These are phyloP conservation scores for Eupithecia vulgata DNA, from an alignment of 2,888 invertebrate genomes.

Conservation along the genomic window DNA sequence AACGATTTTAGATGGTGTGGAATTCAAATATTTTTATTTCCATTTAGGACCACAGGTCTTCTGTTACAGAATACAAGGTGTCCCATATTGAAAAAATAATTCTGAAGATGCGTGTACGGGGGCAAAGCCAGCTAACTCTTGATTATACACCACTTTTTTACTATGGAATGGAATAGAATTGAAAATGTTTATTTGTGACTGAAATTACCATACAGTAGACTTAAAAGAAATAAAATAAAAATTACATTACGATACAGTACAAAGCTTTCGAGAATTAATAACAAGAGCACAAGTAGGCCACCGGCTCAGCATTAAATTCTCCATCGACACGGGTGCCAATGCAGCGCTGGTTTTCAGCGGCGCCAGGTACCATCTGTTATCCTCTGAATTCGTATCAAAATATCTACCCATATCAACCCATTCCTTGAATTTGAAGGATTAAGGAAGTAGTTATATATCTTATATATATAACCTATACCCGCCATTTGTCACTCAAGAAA, in stretches of 20 bases:
- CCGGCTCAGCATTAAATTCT: neutral
- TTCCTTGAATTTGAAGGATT: slow-evolving; percentile 61
- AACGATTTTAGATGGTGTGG: no score
- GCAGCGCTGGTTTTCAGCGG: neutral
- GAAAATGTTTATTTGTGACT: no score
- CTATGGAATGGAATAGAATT: no score
- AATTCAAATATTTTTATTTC: no score
- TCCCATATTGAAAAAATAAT: no score
- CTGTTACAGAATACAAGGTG: no score
- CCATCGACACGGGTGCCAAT: neutral
- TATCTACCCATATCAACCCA: slow-evolving; percentile 34
- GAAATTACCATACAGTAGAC: no score
- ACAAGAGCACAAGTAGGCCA: no score
- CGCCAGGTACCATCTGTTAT: neutral
- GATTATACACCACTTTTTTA: no score
- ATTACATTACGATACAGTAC: neutral
- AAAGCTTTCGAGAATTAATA: neutral
- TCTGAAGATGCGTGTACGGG: no score
- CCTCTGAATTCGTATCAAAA: slow-evolving; percentile 10
- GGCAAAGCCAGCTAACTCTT: no score
- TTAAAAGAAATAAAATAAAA: neutral
- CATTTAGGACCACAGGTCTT: no score
- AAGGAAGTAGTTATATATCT: slow-evolving; percentile 56
- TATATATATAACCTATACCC: slow-evolving; percentile 35
- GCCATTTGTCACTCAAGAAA: slow-evolving; percentile 78